A percentile compares a stretch with the other conserved stretches of the same genome.
phyloP scores from a whole-genome alignment of 1,140 invertebrate species.

The Trichogramma pretiosum region DNA sequence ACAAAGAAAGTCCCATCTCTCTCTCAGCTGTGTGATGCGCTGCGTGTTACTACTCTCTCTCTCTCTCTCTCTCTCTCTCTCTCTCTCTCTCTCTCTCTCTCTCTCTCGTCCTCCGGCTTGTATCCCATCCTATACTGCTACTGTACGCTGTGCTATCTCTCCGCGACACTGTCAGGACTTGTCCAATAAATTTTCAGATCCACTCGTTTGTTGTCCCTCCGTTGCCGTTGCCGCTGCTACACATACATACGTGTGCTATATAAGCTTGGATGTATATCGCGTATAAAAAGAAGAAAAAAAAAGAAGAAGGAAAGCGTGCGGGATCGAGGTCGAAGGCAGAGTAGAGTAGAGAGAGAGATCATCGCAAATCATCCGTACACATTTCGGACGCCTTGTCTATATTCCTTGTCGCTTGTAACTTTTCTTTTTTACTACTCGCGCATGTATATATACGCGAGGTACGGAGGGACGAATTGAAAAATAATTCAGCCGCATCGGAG shows the following conservation, averaged over 20 bases:
- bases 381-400: too few relatives aligned
- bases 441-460: too few relatives aligned
- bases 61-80: not conserved
- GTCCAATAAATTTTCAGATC: slow-evolving; percentile 14
- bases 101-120: slow-evolving; percentile 2
- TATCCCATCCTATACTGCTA: too few relatives aligned
- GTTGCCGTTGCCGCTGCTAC: not conserved
- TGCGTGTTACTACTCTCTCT: not conserved
- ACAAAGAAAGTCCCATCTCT: too few relatives aligned
- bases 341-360: slow-evolving; percentile 5
- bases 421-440: not conserved
- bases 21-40: too few relatives aligned
- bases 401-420: slow-evolving; percentile 5
- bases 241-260: too few relatives aligned
- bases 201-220: too few relatives aligned
- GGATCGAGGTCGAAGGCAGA: not conserved
- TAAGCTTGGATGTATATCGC: not conserved
- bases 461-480: slow-evolving; percentile 11
- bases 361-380: slow-evolving; percentile 14
- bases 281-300: too few relatives aligned
- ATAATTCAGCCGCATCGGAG: slow-evolving; percentile 3
- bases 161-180: slow-evolving; percentile 1
- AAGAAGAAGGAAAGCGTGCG: not conserved
- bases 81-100: not conserved
- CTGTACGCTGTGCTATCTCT: too few relatives aligned